phyloP scores from a whole-genome alignment of 2,797 vertebrate genomes.

The Ceyx erithaca region DNA sequence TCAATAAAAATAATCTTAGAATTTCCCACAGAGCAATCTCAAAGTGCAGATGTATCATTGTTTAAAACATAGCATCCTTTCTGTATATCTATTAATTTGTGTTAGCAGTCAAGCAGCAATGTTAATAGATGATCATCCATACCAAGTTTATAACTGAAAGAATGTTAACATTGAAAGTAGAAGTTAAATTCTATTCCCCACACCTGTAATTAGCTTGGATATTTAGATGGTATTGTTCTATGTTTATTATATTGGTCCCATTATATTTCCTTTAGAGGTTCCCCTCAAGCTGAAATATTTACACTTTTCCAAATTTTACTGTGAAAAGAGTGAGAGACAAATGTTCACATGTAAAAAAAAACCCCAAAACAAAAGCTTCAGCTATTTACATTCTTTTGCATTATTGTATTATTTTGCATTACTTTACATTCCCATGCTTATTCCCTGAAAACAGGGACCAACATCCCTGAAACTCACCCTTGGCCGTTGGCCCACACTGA shows the following conservation, averaged over 20 bases:
- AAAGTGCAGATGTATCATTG: neutral
- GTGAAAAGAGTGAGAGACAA: neutral
- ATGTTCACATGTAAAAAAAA: neutral
- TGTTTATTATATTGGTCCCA: neutral
- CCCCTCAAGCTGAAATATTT: neutral
- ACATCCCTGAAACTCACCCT: neutral
- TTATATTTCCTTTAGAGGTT: neutral
- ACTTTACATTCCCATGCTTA: neutral
- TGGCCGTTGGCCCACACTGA: neutral
- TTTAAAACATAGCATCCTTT: neutral
- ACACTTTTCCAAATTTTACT: neutral
- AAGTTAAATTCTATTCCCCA: neutral
- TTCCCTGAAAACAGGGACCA: neutral
- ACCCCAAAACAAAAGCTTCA: neutral
- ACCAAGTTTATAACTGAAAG: neutral
- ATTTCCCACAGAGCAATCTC: neutral
- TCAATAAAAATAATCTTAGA: neutral
- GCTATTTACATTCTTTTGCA: neutral
- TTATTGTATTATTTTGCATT: neutral
- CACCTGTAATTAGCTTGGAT: neutral
- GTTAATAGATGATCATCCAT: neutral
- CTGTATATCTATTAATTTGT: neutral
- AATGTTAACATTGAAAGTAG: neutral
- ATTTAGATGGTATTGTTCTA: neutral
- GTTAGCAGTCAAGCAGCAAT: neutral